Evolutionary conservation across 2,888 invertebrate genomes (phyloP), one percentile per base, ranked within the genome.

Genomic region (Endotricha flammealis): DNA sequence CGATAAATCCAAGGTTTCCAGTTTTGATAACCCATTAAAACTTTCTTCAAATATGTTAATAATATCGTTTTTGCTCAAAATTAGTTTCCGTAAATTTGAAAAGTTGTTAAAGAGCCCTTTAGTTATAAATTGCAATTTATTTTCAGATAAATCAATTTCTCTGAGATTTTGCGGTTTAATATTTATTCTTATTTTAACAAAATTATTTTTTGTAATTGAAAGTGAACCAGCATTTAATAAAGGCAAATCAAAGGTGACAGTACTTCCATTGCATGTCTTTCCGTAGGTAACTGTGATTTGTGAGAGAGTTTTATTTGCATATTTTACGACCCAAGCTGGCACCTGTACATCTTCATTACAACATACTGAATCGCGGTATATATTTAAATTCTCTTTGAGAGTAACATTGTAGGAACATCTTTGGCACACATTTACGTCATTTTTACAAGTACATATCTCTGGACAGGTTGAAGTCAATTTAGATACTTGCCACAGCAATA

Each of bases 1-100:
- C 25, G 93, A 91, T 35, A 95, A 72, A 59, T 93, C 92, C 53
- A 95, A 77, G 32, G 88, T 89, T 64, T 91, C 90, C 46, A 95
- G 78, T 48, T 87, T 88, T 10, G 75, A 71, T 44, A 94, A 77
- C 20, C 90, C 89, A 46, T 80, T 80, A 54, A 93, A 91, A 57
- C 89, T 89, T 50, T 81, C 77, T 44, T 87, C 85, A 57, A 81
- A 82, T 54, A 91, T 86, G 46, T 64, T 77, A 36, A 78, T 64
- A 42, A 95, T 88, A 36, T 87, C 83, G 72, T 95, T 95, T 55
- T 88, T 88, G 62, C 91, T 91, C 55, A 95, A 75, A 65, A 91
- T 89, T 46, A 95, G 81, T 72, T 90, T 89, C 54, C 89, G 88
- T 31, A 93, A 79, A 50, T 80, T 81, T 31, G 64, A 59, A 55